Base-by-base conservation (phyloP, 2,888 invertebrate species). In the Nomada flava region DNA sequence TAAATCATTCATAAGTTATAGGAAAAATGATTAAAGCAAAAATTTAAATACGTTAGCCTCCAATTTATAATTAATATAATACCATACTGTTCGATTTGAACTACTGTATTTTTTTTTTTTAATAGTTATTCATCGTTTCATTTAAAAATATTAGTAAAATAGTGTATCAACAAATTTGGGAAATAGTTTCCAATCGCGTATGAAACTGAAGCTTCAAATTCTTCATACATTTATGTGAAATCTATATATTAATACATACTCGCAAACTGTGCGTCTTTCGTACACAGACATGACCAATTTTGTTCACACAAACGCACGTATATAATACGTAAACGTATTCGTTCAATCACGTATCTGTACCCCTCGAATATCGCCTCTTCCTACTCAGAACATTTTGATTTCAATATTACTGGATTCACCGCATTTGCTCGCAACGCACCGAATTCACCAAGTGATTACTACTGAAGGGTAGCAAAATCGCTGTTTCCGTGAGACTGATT, bases 341-440 rank as follows among this genome's bases (percentile, higher is more conserved):
- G 36, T 67, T 65, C 52, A 7, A 53, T 47, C 70, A 60, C 44
- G 44, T 67, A 29, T 50, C 13, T 23, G 15, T 9, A 11, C 59
- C 36, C 13, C 42, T 29, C 47, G 20, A 44, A 65, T 60, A 42
- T 59, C 64, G 57, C 20, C 64, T n/a, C 10, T 29, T 70, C 69
- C 62, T 23, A 23, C 69, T 62, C 69, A 13, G 10, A 55, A 69
- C 76, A 26, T 76, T 75, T 77, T 68, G 57, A 79, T 82, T 76
- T 82, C 68, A 53, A 74, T 68, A 57, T 68, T n/a, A 57, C 20
- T 36, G 57, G 26, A 67, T 29, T 9, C 59, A 23, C 15, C 64
- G n/a, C 52, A 36, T 65, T 62, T 18, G 18, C 44, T 55, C 63
- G 72, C 55, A 53, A n/a, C 36, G 42, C 69, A 57, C 11, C 20